Percentiles rank a stretch among this genome's conserved stretches.
Conservation (phyloP, 2,888 invertebrate species). For the Phortica okadai region DNA sequence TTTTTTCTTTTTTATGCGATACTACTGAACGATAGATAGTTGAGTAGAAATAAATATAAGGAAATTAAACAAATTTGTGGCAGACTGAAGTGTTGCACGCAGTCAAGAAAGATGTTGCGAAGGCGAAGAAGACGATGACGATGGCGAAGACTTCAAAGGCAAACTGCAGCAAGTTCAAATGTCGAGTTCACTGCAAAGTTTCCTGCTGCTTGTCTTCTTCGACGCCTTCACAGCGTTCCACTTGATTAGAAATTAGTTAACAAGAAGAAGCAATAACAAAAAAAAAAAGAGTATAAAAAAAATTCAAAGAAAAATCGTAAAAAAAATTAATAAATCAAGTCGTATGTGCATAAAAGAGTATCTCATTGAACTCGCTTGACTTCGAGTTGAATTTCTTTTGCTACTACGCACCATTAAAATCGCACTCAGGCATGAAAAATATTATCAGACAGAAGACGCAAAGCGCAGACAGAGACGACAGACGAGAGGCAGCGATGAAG, state of each 20-base stretch:
- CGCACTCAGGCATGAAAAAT: conserved; percentile 14
- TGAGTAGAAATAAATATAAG: not conserved
- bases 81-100: not conserved
- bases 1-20: not conserved
- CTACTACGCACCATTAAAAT: conserved; percentile 14
- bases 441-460: not conserved
- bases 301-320: not conserved
- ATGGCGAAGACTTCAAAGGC: no score
- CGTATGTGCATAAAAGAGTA: not conserved
- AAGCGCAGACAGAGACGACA: no score
- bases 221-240: not conserved
- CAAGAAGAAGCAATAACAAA: not conserved
- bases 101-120: no score
- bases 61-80: not conserved
- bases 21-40: not conserved
- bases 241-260: conserved; percentile 16
- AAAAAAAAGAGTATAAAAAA: not conserved
- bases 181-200: not conserved
- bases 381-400: not conserved
- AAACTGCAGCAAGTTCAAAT: not conserved
- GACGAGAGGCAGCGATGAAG: not conserved
- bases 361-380: not conserved
- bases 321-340: conserved; percentile 7
- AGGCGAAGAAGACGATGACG: no score
- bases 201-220: not conserved